Percentiles rank a stretch among this genome's conserved stretches.
Evolutionary conservation across 1,140 invertebrate species (phyloP).

Genomic region (Atta texana): DNA sequence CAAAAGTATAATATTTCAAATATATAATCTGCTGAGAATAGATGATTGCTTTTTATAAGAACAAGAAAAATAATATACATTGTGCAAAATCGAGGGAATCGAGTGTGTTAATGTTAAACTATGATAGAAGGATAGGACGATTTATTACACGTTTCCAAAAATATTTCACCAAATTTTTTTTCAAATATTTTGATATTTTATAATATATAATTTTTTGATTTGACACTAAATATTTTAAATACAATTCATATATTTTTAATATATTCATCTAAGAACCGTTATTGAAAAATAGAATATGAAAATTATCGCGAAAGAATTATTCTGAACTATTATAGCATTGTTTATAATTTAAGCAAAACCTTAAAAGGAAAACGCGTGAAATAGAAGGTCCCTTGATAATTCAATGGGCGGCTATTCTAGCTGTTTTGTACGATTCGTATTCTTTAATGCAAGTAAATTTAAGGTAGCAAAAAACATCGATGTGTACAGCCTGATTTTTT

Average conservation of each 20-base stretch:
- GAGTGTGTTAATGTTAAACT: slow-evolving; percentile 1
- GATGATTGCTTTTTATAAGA: no score
- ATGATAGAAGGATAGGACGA: neutral
- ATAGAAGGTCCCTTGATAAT: slow-evolving; percentile 38
- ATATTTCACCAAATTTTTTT: slow-evolving; percentile 12
- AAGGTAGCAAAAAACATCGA: slow-evolving; percentile 72
- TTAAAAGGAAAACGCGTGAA: neutral
- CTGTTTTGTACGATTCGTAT: slow-evolving; percentile 83
- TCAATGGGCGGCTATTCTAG: slow-evolving; percentile 69
- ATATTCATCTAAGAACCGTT: neutral
- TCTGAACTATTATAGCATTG: neutral
- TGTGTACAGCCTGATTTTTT: slow-evolving; percentile 68
- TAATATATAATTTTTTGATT: neutral
- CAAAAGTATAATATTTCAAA: neutral
- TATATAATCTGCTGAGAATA: slow-evolving; percentile 1
- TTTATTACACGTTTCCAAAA: neutral
- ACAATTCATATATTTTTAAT: slow-evolving; percentile 6
- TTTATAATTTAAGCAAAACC: slow-evolving; percentile 24
- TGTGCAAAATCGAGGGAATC: slow-evolving; percentile 1
- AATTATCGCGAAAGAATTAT: neutral
- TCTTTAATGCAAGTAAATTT: slow-evolving; percentile 75
- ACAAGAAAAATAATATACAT: neutral
- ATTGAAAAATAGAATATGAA: neutral
- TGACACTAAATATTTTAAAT: neutral
- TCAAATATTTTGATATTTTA: slow-evolving; percentile 20